Conservation (phyloP, 2,888 invertebrate genomes). For the Chirona hameri region DNA sequence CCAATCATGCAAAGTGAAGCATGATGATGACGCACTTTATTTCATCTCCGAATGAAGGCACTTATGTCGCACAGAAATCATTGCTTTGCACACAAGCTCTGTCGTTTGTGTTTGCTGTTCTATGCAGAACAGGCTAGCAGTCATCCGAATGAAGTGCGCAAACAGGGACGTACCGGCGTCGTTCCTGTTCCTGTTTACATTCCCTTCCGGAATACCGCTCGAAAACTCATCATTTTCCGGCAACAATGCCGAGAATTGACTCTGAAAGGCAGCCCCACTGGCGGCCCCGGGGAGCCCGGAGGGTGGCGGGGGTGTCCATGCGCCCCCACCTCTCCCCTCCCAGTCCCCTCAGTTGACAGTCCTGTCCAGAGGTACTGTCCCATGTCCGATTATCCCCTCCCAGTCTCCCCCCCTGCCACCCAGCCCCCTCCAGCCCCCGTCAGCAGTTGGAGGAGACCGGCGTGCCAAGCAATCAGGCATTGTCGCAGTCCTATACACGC, state of each 20-base stretch:
- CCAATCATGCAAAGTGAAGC: no score
- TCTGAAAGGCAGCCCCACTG: neutral
- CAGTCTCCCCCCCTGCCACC: neutral
- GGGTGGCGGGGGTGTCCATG: neutral
- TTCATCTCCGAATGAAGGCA: no score
- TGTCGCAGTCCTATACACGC: no score
- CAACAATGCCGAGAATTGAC: slow-evolving; percentile 7
- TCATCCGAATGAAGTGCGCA: no score
- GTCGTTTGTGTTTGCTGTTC: no score
- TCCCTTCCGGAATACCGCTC: neutral
- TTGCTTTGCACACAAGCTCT: no score
- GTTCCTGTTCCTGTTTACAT: neutral
- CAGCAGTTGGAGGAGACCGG: no score
- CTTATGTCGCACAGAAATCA: no score
- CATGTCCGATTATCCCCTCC: neutral
- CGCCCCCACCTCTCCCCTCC: neutral
- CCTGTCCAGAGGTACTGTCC: neutral
- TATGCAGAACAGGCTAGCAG: no score
- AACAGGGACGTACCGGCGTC: neutral
- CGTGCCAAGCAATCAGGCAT: no score
- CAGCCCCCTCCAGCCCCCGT: neutral
- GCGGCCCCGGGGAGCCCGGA: neutral
- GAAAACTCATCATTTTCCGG: neutral
- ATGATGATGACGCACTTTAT: no score
- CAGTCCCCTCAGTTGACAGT: neutral